Evolutionary conservation across 2,888 invertebrate genomes (phyloP).

Genomic region (Oxystoma pomonae): DNA sequence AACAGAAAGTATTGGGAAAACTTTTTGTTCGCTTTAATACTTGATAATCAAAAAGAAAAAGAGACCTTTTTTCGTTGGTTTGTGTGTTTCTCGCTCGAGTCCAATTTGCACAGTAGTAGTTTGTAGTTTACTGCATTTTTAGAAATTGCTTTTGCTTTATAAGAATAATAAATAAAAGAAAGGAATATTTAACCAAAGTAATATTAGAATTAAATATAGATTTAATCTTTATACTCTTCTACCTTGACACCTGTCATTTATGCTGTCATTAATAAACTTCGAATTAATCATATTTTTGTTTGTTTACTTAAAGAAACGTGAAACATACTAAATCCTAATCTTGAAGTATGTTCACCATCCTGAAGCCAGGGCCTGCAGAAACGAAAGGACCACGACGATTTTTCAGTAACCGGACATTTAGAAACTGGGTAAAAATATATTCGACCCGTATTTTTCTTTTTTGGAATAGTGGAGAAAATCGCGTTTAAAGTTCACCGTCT

Average conservation of each 20-base stretch:
- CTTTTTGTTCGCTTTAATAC: constrained; percentile 41
- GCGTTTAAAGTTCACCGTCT: too few relatives aligned
- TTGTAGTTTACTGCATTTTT: neutral
- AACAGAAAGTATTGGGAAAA: constrained; percentile 47
- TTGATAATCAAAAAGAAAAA: neutral
- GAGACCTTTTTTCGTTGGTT: neutral
- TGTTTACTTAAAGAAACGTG: too few relatives aligned
- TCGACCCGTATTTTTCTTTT: too few relatives aligned
- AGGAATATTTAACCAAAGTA: neutral
- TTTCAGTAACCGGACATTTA: too few relatives aligned
- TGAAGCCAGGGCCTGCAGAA: too few relatives aligned
- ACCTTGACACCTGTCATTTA: neutral
- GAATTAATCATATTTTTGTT: neutral
- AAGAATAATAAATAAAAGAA: neutral
- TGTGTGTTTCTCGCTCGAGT: neutral
- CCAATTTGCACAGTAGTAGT: neutral
- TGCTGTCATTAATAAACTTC: neutral
- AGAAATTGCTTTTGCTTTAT: neutral
- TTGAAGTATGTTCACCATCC: too few relatives aligned
- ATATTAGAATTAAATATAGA: neutral
- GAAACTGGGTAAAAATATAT: too few relatives aligned
- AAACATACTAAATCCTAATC: too few relatives aligned
- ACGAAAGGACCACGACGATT: too few relatives aligned
- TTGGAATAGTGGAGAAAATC: too few relatives aligned
- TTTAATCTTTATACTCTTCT: neutral